Base-by-base conservation (phyloP, 2,888 invertebrate genomes). In the Ectobius pallidus region DNA sequence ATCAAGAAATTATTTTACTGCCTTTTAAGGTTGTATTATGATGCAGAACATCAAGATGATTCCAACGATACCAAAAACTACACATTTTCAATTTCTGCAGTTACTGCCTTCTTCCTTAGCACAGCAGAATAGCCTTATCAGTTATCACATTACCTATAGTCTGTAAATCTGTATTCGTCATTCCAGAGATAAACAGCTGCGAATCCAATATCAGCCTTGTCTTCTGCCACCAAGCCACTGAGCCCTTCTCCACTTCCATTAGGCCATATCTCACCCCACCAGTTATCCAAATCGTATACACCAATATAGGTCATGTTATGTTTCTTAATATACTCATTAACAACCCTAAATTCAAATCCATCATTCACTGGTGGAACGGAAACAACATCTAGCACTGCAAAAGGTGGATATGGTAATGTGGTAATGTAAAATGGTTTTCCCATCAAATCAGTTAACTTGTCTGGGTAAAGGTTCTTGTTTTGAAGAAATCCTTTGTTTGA, bases 201-300 rank as follows among this genome's bases (percentile, higher is more conserved):
- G 25, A 63, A 63, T 3, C 30, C 18, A 6, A 63, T 32, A 32
- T 63, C 63, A 0, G 63, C 63, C 20, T 16, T n/a, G 42, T 63
- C 63, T 16, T 42, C 42, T 11, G 25, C 63, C n/a, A 63, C 42
- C 22, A 42, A 22, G 11, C 63, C 63, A 14, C 30, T 3, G 14
- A 63, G 39, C 1, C 63, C 63, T 1, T 63, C 42, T 3, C 63
- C 63, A 18, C 63, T 63, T 14, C 63, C 63, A 42, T 63, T 63
- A 6, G 27, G 30, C 63, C 63, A 63, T 3, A 63, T 63, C 14
- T 18, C 63, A 6, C 63, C 63, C 63, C 63, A 63, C 42, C 39
- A 63, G 25, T 63, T 63, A 3, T 63, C 63, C 42, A 63, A n/a
- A 11, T 63, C 63, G 22, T 25, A 39, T 3, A 63, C 42, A 20